phyloP scores from a whole-genome alignment of 2,797 vertebrate genomes.

The Pseudomugil gertrudae region DNA sequence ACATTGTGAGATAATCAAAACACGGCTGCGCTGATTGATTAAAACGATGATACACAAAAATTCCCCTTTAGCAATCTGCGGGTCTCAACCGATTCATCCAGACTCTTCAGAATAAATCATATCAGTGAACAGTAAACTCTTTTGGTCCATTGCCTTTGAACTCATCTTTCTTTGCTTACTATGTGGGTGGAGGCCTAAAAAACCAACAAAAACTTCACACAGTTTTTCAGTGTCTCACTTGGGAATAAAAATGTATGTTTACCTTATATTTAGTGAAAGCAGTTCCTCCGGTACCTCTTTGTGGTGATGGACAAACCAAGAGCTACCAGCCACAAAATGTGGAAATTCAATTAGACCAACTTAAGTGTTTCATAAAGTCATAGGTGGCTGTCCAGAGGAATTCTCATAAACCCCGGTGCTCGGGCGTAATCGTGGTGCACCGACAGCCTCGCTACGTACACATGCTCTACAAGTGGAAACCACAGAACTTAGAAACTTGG shows the following conservation, averaged over 20 bases:
- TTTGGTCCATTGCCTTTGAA: neutral
- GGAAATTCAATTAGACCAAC: conserved; percentile 86
- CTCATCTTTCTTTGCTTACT: conserved; percentile 18
- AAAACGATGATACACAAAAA: conserved; percentile 7
- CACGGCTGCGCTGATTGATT: conserved; percentile 11
- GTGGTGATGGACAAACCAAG: conserved; percentile 75
- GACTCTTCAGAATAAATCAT: neutral
- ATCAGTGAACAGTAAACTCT: neutral
- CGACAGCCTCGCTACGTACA: conserved; percentile 61
- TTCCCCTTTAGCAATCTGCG: neutral
- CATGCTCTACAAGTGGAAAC: conserved; percentile 69
- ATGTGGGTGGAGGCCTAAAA: conserved; percentile 26
- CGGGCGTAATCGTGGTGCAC: conserved; percentile 65
- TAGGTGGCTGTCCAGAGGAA: conserved; percentile 84
- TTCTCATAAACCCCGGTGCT: conserved; percentile 78
- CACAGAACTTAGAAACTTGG: conserved; percentile 67
- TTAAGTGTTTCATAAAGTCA: conserved; percentile 88
- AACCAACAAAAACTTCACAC: conserved; percentile 23
- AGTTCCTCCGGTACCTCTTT: conserved; percentile 70
- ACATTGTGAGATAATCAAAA: conserved; percentile 26
- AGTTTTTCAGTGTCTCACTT: conserved; percentile 11
- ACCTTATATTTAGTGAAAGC: conserved; percentile 66
- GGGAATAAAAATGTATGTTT: conserved; percentile 58
- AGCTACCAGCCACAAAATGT: conserved; percentile 80
- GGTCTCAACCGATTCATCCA: neutral